phyloP scores from a whole-genome alignment of 2,888 invertebrate genomes.

The Pammene fasciana region DNA sequence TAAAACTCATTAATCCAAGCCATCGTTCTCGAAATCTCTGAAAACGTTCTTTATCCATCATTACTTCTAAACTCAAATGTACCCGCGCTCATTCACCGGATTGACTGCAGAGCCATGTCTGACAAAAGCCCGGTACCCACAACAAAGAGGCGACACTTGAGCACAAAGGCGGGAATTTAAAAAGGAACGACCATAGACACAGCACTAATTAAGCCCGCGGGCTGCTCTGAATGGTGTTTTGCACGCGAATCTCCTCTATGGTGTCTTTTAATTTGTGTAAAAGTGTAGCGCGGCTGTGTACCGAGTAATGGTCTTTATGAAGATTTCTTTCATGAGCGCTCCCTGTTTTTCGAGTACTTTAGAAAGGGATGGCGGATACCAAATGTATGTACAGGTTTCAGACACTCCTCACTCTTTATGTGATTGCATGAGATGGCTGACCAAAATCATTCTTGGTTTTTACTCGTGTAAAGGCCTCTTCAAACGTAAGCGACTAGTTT shows the following conservation, averaged over 20 bases:
- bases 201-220: conserved; percentile 82
- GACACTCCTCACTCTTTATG: not conserved
- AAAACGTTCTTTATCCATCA: not conserved
- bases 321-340: conserved; percentile 20
- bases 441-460: no score
- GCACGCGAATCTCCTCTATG: conserved; percentile 70
- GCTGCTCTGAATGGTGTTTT: conserved; percentile 78
- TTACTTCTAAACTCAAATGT: conserved; percentile 11
- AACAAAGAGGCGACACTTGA: conserved; percentile 69
- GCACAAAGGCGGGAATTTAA: conserved; percentile 78
- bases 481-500: no score
- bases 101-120: conserved; percentile 27
- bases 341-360: conserved; percentile 16
- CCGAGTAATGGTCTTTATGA: conserved; percentile 27
- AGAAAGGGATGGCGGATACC: conserved; percentile 4
- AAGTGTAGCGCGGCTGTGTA: conserved; percentile 61
- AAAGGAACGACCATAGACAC: conserved; percentile 74
- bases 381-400: not conserved
- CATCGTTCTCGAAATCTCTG: not conserved
- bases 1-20: no score
- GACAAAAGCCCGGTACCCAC: conserved; percentile 41
- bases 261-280: conserved; percentile 82
- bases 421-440: not conserved
- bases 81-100: conserved; percentile 14
- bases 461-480: no score